phyloP scores from a whole-genome alignment of 1,140 invertebrate genomes.

The Hylaeus volcanicus region DNA sequence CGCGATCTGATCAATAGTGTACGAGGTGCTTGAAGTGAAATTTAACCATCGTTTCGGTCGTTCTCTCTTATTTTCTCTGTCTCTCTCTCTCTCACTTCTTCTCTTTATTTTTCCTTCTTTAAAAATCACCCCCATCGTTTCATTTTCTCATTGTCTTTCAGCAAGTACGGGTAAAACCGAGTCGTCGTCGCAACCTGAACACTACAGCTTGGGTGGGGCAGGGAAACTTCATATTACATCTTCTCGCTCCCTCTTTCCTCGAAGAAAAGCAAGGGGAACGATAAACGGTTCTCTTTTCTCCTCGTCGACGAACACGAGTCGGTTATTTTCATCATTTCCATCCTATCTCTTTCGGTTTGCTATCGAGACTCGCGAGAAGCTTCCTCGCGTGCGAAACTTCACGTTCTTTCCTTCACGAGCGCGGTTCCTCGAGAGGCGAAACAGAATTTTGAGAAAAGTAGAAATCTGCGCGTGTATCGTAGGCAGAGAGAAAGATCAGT shows the following conservation, averaged over 20 bases:
- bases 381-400: constrained; percentile 1
- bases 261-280: neutral
- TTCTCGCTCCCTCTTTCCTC: constrained; percentile 5
- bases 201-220: constrained; percentile 67
- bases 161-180: constrained; percentile 36
- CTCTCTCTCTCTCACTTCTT: neutral
- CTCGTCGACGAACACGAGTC: neutral
- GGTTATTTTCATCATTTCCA: neutral
- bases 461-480: no score
- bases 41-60: neutral
- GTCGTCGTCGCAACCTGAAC: constrained; percentile 75
- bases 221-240: neutral
- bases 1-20: constrained; percentile 70
- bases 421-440: no score
- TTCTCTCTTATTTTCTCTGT: neutral
- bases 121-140: neutral
- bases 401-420: no score
- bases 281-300: constrained; percentile 19
- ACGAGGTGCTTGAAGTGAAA: constrained; percentile 40
- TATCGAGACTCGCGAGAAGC: constrained; percentile 28
- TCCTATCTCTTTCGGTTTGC: neutral
- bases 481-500: no score
- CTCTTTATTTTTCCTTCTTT: neutral
- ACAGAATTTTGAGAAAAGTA: no score
- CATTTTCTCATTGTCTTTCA: neutral